Conservation (phyloP, 2,888 invertebrate species). For the Protophormia terraenovae region DNA sequence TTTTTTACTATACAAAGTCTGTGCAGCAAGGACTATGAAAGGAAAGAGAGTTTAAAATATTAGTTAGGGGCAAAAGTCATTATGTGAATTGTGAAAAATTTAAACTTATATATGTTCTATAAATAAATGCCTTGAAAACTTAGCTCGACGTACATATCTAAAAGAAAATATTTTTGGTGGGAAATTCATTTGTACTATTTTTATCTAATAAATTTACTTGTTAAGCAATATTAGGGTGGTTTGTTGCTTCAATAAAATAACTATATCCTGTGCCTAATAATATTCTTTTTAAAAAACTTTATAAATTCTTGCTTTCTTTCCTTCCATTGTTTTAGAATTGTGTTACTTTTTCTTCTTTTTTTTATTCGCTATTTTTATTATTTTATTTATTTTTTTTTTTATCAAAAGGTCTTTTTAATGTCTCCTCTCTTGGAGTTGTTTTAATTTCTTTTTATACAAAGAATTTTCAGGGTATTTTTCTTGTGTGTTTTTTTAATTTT, state of each 20-base stretch:
- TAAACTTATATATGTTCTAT: no score
- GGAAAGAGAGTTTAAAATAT: not conserved
- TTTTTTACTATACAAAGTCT: not conserved
- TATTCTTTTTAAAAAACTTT: slow-evolving; percentile 13
- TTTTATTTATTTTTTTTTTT: slow-evolving; percentile 30
- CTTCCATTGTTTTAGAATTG: slow-evolving; percentile 34
- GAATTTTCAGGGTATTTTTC: slow-evolving; percentile 9
- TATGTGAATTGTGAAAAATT: no score
- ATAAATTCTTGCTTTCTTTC: not conserved
- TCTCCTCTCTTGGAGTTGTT: slow-evolving; percentile 21
- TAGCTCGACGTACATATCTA: no score
- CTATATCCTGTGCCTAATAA: not conserved
- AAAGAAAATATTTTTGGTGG: no score
- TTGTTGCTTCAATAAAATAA: not conserved
- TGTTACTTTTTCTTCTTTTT: not conserved
- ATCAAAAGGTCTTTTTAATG: slow-evolving; percentile 52
- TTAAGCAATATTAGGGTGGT: no score
- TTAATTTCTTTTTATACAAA: slow-evolving; percentile 57
- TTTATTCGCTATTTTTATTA: slow-evolving; percentile 21
- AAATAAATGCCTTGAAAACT: no score
- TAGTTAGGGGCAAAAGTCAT: not conserved
- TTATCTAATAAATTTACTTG: no score
- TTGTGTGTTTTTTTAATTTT: not conserved
- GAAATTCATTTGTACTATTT: no score
- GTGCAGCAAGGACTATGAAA: not conserved